Evolutionary conservation across 2,113 vertebrate species (phyloP).

Genomic region (Acrocephalus arundinaceus): DNA sequence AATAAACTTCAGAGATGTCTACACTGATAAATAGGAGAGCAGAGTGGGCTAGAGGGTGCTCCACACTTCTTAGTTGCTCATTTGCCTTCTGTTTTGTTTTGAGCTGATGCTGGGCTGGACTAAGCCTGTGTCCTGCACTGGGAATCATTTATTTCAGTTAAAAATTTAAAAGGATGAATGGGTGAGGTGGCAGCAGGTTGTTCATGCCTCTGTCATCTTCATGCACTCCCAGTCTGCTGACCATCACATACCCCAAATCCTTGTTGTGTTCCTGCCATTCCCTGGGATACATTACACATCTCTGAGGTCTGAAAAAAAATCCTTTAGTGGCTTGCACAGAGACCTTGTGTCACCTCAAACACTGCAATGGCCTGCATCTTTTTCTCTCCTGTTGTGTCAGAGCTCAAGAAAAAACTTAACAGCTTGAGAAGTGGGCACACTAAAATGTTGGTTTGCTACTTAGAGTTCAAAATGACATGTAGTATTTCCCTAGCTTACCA

Average conservation of each 20-base stretch:
- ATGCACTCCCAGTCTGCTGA: background rate
- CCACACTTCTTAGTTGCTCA: background rate
- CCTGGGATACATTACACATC: fast-evolving
- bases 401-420: background rate
- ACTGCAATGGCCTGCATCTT: background rate
- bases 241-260: background rate
- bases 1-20: background rate
- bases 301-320: background rate
- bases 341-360: background rate
- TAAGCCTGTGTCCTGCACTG: background rate
- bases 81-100: background rate
- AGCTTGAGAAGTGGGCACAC: background rate
- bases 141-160: background rate
- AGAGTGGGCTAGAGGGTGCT: background rate
- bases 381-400: background rate
- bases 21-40: background rate
- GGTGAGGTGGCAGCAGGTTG: background rate
- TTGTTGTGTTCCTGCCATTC: background rate
- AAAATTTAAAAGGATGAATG: background rate
- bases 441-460: background rate
- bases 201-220: background rate
- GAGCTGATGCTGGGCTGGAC: background rate
- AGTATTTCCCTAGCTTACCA: background rate
- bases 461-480: background rate
- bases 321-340: background rate